Conservation (phyloP, 2,888 invertebrate species). For the Polymixis flavicincta region DNA sequence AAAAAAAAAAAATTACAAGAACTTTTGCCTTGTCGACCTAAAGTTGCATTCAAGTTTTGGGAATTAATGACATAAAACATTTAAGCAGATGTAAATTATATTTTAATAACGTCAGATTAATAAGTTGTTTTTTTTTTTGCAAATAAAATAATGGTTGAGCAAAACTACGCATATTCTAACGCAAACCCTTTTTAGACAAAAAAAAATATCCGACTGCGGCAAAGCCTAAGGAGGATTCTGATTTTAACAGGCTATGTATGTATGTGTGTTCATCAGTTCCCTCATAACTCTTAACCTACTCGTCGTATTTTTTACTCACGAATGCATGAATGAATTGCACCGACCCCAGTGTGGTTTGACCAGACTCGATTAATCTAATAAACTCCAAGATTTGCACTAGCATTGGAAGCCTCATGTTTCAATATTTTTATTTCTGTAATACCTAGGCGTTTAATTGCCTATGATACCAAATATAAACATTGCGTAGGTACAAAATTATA, state of each 20-base stretch:
- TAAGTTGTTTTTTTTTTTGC: neutral
- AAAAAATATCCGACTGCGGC: neutral
- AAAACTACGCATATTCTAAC: neutral
- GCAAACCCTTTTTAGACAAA: neutral
- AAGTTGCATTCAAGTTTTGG: neutral
- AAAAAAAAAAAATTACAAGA: neutral
- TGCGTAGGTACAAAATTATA: constrained; percentile 10
- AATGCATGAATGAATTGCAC: too few species aligned
- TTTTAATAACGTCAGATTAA: neutral
- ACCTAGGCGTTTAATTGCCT: neutral
- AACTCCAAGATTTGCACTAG: too few species aligned
- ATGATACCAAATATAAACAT: neutral
- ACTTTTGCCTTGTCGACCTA: neutral
- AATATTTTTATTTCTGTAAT: neutral
- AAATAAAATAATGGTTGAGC: neutral
- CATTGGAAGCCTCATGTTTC: too few species aligned
- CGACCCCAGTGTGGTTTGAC: too few species aligned
- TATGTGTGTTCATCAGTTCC: too few species aligned
- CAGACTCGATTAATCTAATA: too few species aligned
- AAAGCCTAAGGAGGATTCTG: neutral
- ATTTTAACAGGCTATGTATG: too few species aligned
- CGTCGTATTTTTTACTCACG: neutral
- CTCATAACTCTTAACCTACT: too few species aligned
- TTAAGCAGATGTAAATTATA: neutral
- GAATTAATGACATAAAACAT: neutral